Conservation (phyloP, 2,797 vertebrate genomes). For the Alfaro cultratus region DNA sequence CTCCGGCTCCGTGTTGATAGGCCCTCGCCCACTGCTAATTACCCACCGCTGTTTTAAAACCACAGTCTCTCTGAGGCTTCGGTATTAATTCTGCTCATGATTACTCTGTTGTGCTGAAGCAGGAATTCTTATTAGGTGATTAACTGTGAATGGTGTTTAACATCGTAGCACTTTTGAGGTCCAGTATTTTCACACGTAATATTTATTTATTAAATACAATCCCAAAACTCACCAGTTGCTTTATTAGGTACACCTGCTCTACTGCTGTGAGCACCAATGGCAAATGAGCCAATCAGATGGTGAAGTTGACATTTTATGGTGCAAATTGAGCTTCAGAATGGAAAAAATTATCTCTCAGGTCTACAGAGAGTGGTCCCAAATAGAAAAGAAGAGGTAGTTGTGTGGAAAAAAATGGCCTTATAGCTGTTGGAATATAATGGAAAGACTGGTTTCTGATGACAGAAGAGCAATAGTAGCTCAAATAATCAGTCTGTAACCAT, state of each 20-base stretch:
- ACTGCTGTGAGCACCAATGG: neutral
- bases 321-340: neutral
- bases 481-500: neutral
- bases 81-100: slow-evolving; percentile 15
- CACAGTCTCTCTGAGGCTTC: slow-evolving; percentile 17
- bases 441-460: neutral
- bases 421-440: neutral
- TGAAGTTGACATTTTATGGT: neutral
- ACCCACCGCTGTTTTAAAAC: slow-evolving; percentile 32
- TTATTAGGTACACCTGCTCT: neutral
- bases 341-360: neutral
- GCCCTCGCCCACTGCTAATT: slow-evolving; percentile 47
- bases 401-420: neutral
- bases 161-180: neutral
- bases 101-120: slow-evolving; percentile 15
- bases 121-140: slow-evolving; percentile 12
- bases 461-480: neutral
- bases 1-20: slow-evolving; percentile 46
- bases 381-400: neutral
- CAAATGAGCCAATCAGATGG: neutral
- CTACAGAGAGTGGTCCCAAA: neutral
- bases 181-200: neutral
- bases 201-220: neutral
- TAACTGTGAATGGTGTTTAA: neutral
- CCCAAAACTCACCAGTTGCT: neutral